Evolutionary conservation across 2,888 invertebrate genomes (phyloP).

Genomic region (Buathra laborator): DNA sequence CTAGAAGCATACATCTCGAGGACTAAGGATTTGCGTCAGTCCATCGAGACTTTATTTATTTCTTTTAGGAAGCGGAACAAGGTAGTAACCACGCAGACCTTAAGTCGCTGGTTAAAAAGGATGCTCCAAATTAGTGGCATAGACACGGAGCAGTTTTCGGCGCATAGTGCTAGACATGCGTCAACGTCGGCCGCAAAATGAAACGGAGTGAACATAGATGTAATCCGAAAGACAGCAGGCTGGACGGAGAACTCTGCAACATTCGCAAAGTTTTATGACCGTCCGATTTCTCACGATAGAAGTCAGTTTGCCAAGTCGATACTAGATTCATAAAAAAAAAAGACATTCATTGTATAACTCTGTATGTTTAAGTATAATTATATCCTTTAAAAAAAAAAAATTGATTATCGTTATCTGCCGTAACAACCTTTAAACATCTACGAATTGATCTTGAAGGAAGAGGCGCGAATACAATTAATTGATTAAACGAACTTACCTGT

Average conservation of each 20-base stretch:
- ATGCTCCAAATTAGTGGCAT: constrained; percentile 46
- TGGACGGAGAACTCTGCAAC: constrained; percentile 43
- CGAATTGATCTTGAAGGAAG: no score
- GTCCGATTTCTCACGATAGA: background rate
- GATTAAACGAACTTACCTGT: no score
- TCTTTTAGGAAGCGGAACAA: constrained; percentile 26
- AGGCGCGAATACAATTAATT: no score
- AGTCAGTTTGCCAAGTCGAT: background rate
- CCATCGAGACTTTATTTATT: constrained; percentile 22
- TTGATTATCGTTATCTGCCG: no score
- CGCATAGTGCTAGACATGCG: constrained; percentile 61
- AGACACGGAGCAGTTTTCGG: constrained; percentile 57
- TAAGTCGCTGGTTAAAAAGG: constrained; percentile 61
- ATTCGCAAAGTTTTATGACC: constrained; percentile 57
- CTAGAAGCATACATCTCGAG: constrained; percentile 20
- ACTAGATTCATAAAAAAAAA: background rate
- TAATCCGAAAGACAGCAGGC: constrained; percentile 41
- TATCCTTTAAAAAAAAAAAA: no score
- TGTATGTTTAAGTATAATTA: no score
- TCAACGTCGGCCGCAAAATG: constrained; percentile 49
- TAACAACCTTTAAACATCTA: no score
- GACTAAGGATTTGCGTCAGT: constrained; percentile 36
- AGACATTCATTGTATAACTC: background rate
- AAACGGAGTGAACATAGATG: constrained; percentile 34
- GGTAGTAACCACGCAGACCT: constrained; percentile 41